Conservation (phyloP, 2,888 invertebrate species). For the Lymantria dispar region DNA sequence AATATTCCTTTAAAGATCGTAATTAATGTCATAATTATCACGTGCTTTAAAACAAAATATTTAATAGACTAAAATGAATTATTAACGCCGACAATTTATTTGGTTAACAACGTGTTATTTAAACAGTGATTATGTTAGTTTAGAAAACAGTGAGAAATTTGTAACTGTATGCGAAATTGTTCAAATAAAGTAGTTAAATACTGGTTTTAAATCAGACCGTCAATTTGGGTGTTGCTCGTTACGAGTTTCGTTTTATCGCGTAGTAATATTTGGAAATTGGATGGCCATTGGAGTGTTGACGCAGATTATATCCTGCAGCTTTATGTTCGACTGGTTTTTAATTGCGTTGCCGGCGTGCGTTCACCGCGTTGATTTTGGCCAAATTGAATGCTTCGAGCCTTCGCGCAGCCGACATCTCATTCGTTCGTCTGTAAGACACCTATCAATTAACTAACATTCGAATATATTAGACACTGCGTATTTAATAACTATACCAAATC, state of each 20-base stretch:
- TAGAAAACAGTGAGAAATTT: slow-evolving; percentile 9
- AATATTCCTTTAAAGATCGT: no score
- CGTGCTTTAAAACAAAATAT: no score
- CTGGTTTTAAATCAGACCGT: slow-evolving; percentile 29
- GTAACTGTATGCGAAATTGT: slow-evolving; percentile 12
- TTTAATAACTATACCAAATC: slow-evolving; percentile 41
- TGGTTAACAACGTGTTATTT: background rate
- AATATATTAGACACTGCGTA: slow-evolving; percentile 34
- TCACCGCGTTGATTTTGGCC: slow-evolving; percentile 62
- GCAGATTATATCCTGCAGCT: slow-evolving; percentile 60
- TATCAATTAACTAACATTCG: slow-evolving; percentile 60
- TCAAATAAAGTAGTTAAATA: slow-evolving; percentile 26
- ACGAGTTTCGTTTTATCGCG: slow-evolving; percentile 33
- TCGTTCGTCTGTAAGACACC: slow-evolving; percentile 49
- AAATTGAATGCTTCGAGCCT: slow-evolving; percentile 65
- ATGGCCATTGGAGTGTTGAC: slow-evolving; percentile 52
- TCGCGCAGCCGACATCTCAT: slow-evolving; percentile 51
- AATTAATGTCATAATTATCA: no score
- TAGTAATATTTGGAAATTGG: slow-evolving; percentile 46
- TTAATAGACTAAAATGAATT: no score
- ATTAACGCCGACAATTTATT: slow-evolving; percentile 2
- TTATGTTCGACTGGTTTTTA: slow-evolving; percentile 58
- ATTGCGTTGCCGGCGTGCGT: slow-evolving; percentile 52
- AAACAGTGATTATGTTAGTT: background rate
- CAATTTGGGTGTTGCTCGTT: slow-evolving; percentile 32